These are phyloP conservation scores for Corydoras maculifer DNA, from an alignment of 2,113 vertebrate genomes.

Conservation along the genomic window DNA sequence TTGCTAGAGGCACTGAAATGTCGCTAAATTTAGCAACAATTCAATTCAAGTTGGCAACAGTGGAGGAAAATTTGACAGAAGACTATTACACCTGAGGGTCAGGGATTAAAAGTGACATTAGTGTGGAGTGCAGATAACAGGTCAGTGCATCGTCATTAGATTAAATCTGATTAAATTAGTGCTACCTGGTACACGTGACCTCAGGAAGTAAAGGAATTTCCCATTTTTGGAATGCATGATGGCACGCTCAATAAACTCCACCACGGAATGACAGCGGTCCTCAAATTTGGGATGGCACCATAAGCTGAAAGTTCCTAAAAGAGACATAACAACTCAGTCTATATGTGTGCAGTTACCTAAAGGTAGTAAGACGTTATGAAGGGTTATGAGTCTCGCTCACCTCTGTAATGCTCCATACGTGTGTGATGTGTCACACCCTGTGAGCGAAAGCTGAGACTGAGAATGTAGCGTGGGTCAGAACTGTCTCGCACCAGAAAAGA, in stretches of 20 bases:
- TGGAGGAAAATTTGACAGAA: too few species aligned
- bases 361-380: too few species aligned
- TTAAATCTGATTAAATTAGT: not conserved
- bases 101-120: too few species aligned
- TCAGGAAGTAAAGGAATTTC: constrained; percentile 94
- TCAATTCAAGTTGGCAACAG: too few species aligned
- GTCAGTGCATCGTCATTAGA: not conserved
- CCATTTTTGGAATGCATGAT: constrained; percentile 98
- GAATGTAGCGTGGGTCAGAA: constrained; percentile 91
- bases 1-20: too few species aligned
- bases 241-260: constrained; percentile 94
- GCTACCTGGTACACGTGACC: constrained; percentile 90
- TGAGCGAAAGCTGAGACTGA: constrained; percentile 94
- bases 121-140: too few species aligned
- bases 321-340: not conserved
- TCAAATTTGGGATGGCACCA: constrained; percentile 99
- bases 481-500: constrained; percentile 96
- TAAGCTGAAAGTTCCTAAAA: constrained; percentile 89
- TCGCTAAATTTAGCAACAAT: too few species aligned
- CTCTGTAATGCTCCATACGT: constrained; percentile 90
- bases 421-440: constrained; percentile 94
- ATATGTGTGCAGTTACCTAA: not conserved
- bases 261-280: constrained; percentile 94
- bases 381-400: constrained; percentile 51
- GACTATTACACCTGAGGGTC: too few species aligned